Percentiles rank a stretch among this genome's conserved stretches.
Conservation (phyloP, 2,888 invertebrate species). For the Campoplex capitator region DNA sequence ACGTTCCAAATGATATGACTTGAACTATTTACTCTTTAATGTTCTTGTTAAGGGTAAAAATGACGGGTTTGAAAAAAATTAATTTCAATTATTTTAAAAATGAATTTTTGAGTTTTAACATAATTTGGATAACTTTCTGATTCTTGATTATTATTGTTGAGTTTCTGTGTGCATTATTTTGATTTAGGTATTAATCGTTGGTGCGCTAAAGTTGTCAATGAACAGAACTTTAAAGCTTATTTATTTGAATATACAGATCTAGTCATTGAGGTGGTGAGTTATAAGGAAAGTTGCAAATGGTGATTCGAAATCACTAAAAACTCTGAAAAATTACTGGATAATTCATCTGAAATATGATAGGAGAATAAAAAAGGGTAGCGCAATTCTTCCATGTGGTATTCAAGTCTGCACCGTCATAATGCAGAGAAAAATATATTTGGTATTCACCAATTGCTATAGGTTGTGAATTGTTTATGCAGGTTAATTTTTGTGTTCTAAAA, state of each 20-base stretch:
- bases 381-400: background rate
- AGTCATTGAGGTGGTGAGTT: background rate
- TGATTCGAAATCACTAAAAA: too few relatives aligned
- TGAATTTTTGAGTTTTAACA: too few relatives aligned
- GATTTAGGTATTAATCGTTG: background rate
- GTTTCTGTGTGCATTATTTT: background rate
- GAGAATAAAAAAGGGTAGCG: background rate
- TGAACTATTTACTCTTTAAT: background rate
- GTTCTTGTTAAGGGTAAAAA: too few relatives aligned
- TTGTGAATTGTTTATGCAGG: background rate
- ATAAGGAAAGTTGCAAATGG: too few relatives aligned
- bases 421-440: background rate
- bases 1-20: too few relatives aligned
- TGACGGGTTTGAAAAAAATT: too few relatives aligned
- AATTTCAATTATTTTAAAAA: too few relatives aligned
- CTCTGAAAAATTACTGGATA: background rate
- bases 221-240: background rate
- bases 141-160: background rate
- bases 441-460: background rate
- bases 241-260: background rate
- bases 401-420: background rate
- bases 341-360: background rate
- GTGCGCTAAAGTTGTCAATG: background rate
- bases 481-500: too few relatives aligned
- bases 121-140: background rate